phyloP scores from a whole-genome alignment of 2,113 vertebrate genomes.

The Xenopus laevis region DNA sequence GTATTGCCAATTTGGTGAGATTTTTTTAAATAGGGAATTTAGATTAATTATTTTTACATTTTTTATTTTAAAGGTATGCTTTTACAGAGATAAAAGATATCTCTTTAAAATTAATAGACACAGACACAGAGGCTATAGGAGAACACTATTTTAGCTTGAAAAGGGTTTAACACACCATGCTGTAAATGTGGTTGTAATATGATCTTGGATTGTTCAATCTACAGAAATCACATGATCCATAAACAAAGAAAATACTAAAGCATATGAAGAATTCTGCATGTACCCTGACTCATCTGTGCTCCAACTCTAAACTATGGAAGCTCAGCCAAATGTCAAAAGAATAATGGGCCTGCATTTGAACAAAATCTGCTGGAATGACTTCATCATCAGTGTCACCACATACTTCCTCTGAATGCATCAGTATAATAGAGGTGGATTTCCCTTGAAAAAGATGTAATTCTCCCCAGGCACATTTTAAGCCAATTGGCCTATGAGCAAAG shows the following conservation, averaged over 20 bases:
- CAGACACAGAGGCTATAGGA: too few relatives aligned
- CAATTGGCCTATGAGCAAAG: too few relatives aligned
- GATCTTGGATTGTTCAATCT: not conserved
- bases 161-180: too few relatives aligned
- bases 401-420: not conserved
- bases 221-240: not conserved
- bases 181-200: too few relatives aligned
- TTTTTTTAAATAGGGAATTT: too few relatives aligned
- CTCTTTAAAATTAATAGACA: too few relatives aligned
- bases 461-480: too few relatives aligned
- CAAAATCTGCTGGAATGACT: not conserved
- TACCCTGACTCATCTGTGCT: not conserved
- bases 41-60: too few relatives aligned
- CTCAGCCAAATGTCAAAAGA: conserved; percentile 1
- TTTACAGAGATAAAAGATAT: too few relatives aligned
- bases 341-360: not conserved
- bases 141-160: too few relatives aligned
- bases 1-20: too few relatives aligned
- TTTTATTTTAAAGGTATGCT: too few relatives aligned
- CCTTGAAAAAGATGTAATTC: not conserved
- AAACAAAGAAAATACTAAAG: not conserved
- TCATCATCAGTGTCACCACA: not conserved
- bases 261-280: not conserved
- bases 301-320: not conserved
- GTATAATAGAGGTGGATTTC: not conserved